phyloP scores from a whole-genome alignment of 2,113 vertebrate species.

The Elgaria multicarinata region DNA sequence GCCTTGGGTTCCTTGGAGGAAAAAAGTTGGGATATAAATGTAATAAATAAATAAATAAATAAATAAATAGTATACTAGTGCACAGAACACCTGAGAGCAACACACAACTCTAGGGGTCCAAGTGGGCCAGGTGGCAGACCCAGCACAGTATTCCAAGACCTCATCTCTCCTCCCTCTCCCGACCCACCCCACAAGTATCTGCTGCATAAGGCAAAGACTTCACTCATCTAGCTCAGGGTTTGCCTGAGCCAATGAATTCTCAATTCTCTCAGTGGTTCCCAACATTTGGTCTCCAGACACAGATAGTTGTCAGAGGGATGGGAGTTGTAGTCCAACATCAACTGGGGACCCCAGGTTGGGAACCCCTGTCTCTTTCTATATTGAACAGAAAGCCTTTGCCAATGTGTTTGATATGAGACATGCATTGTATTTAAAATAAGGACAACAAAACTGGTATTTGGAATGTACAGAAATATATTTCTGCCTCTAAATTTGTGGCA shows the following conservation, averaged over 20 bases:
- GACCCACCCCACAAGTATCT: no score
- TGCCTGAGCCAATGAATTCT: neutral
- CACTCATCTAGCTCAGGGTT: neutral
- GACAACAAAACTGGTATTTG: neutral
- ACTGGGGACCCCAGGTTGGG: no score
- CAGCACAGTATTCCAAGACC: no score
- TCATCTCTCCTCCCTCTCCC: no score
- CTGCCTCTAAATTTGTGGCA: neutral
- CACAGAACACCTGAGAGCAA: no score
- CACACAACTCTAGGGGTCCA: no score
- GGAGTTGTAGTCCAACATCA: neutral
- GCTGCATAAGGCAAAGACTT: no score
- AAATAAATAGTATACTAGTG: no score
- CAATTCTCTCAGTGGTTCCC: neutral
- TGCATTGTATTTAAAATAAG: conserved; percentile 15
- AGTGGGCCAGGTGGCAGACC: no score
- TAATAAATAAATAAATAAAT: no score
- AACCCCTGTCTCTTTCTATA: neutral
- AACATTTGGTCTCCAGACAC: neutral
- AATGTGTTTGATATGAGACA: neutral
- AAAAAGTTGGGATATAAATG: no score
- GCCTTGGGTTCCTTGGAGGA: no score
- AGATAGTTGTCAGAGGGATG: neutral
- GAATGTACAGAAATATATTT: neutral
- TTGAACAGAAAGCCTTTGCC: neutral